phyloP scores from a whole-genome alignment of 2,113 vertebrate genomes.

The Argyrosomus japonicus region DNA sequence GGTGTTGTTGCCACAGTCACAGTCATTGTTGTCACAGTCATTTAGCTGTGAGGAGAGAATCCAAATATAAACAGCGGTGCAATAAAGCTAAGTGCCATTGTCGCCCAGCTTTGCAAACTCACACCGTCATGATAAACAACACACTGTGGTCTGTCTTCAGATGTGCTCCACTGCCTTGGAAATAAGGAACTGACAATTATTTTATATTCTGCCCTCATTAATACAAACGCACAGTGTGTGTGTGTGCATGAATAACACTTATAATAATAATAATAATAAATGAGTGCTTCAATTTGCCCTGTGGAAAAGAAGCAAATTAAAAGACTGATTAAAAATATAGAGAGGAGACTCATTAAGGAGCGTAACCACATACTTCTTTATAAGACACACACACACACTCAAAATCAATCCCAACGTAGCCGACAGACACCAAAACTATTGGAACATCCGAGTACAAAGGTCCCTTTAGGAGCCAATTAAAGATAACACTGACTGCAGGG shows the following conservation, averaged over 20 bases:
- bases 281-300: background rate
- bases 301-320: constrained; percentile 17
- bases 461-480: constrained; percentile 40
- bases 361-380: constrained; percentile 2
- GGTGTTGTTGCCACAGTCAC: constrained; percentile 45
- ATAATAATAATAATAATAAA: background rate
- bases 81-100: constrained; percentile 71
- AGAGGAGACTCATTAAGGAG: constrained; percentile 30
- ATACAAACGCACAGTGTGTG: background rate
- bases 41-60: constrained; percentile 65
- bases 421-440: constrained; percentile 9
- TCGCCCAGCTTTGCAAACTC: constrained; percentile 75
- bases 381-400: constrained; percentile 31
- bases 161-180: constrained; percentile 5
- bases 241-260: background rate
- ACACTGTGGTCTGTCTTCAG: constrained; percentile 1
- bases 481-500: constrained; percentile 33
- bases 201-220: background rate
- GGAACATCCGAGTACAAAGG: constrained; percentile 39
- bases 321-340: background rate
- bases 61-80: constrained; percentile 78
- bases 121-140: constrained; percentile 67
- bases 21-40: constrained; percentile 63
- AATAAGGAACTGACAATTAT: background rate
- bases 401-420: constrained; percentile 28